These are phyloP conservation scores for Puffinus mauretanicus DNA, from an alignment of 2,113 vertebrate genomes.

Conservation along the genomic window DNA sequence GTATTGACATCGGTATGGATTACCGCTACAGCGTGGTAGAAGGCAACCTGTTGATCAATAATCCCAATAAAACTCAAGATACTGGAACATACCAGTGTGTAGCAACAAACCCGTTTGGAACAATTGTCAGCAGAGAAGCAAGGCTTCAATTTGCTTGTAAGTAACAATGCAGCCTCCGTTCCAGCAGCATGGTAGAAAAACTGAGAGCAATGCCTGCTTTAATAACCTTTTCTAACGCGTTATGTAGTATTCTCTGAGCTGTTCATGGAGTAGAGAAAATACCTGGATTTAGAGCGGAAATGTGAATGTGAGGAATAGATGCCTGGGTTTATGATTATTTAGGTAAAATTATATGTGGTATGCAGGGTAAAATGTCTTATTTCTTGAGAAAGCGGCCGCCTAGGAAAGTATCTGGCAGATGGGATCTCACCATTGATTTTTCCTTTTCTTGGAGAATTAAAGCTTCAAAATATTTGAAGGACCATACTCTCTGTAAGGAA, in stretches of 20 bases:
- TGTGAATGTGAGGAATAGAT: not conserved
- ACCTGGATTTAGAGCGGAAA: not conserved
- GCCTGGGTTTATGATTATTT: not conserved
- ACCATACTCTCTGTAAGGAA: not conserved
- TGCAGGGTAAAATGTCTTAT: not conserved
- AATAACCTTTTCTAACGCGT: not conserved
- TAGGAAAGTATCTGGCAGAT: not conserved
- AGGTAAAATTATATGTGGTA: not conserved
- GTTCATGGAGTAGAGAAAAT: not conserved
- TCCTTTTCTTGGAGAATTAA: not conserved
- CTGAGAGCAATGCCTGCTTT: not conserved
- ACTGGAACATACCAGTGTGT: conserved; percentile 93
- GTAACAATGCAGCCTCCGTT: conserved; percentile 48
- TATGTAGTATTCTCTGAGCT: not conserved
- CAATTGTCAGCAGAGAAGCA: conserved; percentile 90
- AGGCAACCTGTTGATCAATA: conserved; percentile 91
- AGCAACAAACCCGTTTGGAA: conserved; percentile 92
- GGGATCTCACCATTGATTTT: not conserved
- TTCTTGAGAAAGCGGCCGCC: not conserved
- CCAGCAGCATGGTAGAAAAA: not conserved
- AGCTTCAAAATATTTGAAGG: not conserved
- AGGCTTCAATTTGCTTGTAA: conserved; percentile 95
- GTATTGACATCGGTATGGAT: conserved; percentile 82
- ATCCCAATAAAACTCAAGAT: conserved; percentile 88
- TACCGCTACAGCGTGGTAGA: conserved; percentile 89